Conservation (phyloP, 2,797 vertebrate genomes). For the Potorous gilbertii region DNA sequence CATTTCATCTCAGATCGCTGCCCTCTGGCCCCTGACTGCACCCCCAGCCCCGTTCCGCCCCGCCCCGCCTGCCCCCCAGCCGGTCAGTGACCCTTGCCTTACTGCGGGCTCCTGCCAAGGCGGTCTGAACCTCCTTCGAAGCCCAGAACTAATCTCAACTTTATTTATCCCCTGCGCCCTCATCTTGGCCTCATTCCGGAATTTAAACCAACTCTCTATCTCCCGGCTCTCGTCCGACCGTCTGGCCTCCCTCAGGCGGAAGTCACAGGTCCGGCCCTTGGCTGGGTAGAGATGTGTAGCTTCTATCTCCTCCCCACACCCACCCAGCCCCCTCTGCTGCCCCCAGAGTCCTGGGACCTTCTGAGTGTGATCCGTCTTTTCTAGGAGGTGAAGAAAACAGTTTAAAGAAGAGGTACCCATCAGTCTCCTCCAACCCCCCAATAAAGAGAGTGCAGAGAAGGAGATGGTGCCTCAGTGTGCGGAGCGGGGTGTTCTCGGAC, state of each 20-base stretch:
- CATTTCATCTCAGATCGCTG: not conserved
- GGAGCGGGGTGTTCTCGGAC: not conserved
- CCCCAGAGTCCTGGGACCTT: not conserved
- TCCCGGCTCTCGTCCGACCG: conserved; percentile 21
- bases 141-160: not conserved
- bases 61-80: no score
- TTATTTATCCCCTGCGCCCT: not conserved
- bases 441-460: not conserved
- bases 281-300: not conserved
- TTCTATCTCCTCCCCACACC: not conserved
- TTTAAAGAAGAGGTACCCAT: not conserved
- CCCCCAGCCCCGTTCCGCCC: not conserved
- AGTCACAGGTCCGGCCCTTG: not conserved
- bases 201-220: not conserved
- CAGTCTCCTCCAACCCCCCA: not conserved
- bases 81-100: no score
- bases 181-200: not conserved
- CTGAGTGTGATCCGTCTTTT: not conserved
- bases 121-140: not conserved
- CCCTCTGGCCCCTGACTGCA: not conserved
- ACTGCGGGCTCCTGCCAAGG: no score
- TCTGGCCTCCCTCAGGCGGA: conserved; percentile 51
- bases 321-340: not conserved
- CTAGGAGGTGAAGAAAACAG: not conserved
- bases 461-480: not conserved